Percentiles rank a stretch among this genome's conserved stretches.
These are phyloP conservation scores for Channa maculata DNA, from an alignment of 2,113 vertebrate species.

Conservation along the genomic window DNA sequence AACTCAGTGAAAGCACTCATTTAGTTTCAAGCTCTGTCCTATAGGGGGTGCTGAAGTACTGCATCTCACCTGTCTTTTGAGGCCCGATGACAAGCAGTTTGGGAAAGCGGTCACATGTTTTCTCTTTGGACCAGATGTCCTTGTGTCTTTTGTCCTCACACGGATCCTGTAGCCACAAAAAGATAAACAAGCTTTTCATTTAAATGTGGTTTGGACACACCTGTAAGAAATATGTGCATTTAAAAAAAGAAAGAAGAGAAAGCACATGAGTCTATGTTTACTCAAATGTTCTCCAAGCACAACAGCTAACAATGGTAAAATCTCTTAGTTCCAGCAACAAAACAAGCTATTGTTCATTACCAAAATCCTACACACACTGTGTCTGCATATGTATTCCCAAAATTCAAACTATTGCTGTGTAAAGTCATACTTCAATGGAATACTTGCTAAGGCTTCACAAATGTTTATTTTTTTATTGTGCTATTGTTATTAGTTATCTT, in stretches of 20 bases:
- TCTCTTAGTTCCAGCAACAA: too few relatives aligned
- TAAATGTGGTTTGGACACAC: not conserved
- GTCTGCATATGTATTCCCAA: too few relatives aligned
- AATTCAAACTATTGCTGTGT: too few relatives aligned
- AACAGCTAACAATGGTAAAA: not conserved
- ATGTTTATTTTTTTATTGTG: not conserved
- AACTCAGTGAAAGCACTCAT: not conserved
- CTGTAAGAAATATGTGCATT: not conserved
- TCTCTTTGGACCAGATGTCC: slow-evolving; percentile 99
- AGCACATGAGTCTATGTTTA: not conserved
- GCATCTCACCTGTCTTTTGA: slow-evolving; percentile 93
- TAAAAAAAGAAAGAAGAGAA: not conserved
- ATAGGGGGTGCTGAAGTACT: slow-evolving; percentile 56
- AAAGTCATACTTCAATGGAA: not conserved
- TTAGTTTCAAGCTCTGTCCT: slow-evolving; percentile 26
- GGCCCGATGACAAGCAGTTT: slow-evolving; percentile 97
- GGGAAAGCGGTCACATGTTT: slow-evolving; percentile 97
- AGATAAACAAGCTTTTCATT: slow-evolving; percentile 47
- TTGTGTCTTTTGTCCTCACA: slow-evolving; percentile 99
- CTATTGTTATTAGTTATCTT: not conserved
- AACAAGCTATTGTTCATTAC: too few relatives aligned
- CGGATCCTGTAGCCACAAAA: slow-evolving; percentile 88
- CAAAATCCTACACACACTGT: too few relatives aligned
- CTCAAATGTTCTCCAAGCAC: not conserved
- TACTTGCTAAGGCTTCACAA: not conserved